Conservation (phyloP, 2,888 invertebrate genomes). For the Plebejus melissa region DNA sequence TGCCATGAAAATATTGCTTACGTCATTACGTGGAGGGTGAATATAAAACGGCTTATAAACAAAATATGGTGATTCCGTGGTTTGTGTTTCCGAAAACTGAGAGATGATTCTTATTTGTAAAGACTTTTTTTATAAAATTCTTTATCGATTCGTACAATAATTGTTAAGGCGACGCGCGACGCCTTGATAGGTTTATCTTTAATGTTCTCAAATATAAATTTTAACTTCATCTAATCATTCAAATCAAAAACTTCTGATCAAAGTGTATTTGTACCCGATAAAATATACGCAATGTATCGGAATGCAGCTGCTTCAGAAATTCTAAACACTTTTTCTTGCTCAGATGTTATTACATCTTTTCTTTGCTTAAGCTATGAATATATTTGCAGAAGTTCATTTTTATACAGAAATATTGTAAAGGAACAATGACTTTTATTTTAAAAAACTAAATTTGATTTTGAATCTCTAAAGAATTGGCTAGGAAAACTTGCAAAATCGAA, state of each 20-base stretch:
- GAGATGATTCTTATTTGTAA: not conserved
- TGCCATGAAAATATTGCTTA: conserved; percentile 23
- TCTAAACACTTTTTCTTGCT: conserved; percentile 9
- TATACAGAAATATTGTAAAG: conserved; percentile 12
- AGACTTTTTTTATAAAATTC: not conserved
- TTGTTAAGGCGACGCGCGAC: no score
- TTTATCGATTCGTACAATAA: no score
- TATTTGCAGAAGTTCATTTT: conserved; percentile 14
- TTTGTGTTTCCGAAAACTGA: not conserved
- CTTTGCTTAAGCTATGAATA: conserved; percentile 17
- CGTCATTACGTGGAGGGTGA: conserved; percentile 27
- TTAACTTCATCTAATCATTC: not conserved
- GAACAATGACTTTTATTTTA: conserved; percentile 3
- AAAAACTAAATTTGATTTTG: conserved; percentile 10
- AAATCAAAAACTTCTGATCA: not conserved
- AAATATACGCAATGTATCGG: conserved; percentile 7
- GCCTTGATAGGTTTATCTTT: no score
- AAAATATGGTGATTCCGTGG: not conserved
- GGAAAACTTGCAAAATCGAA: not conserved
- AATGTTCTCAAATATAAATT: not conserved
- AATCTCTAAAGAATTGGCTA: not conserved
- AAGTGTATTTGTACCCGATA: not conserved
- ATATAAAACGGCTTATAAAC: conserved; percentile 6
- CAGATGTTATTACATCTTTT: conserved; percentile 18
- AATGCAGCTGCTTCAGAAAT: conserved; percentile 12